These are phyloP conservation scores for Pogonocichla stellata DNA, from an alignment of 2,113 vertebrate genomes.

Conservation along the genomic window DNA sequence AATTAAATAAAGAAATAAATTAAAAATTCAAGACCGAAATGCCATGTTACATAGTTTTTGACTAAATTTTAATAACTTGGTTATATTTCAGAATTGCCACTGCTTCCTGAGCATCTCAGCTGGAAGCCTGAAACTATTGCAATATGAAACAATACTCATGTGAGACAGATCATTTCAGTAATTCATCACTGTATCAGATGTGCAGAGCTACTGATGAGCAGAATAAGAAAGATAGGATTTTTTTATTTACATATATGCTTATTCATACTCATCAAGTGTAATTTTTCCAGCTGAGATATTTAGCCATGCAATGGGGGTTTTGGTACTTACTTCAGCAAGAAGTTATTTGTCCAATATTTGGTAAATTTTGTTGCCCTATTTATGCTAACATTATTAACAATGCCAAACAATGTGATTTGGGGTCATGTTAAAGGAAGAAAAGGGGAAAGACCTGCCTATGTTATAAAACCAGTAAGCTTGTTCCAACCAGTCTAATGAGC, in stretches of 20 bases:
- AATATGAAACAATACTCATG: background rate
- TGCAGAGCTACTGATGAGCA: background rate
- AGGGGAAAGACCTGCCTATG: background rate
- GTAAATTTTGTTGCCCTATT: background rate
- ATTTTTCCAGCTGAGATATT: background rate
- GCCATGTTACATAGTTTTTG: background rate
- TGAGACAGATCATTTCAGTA: background rate
- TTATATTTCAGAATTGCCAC: background rate
- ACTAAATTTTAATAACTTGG: background rate
- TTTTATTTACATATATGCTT: background rate
- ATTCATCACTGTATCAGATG: background rate
- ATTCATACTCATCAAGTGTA: background rate
- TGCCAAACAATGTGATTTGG: background rate
- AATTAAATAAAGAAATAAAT: background rate
- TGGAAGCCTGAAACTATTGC: background rate
- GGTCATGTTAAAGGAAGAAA: background rate
- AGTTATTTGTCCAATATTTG: background rate
- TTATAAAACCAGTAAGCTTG: background rate
- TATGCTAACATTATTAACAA: background rate
- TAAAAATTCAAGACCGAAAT: background rate
- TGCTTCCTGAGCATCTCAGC: background rate
- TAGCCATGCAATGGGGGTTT: background rate
- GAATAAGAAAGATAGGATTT: background rate
- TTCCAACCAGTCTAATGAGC: background rate
- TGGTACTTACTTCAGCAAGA: background rate